A percentile compares a stretch with the other conserved stretches of the same genome.
phyloP scores from a whole-genome alignment of 2,797 vertebrate species.

The Pagetopsis macropterus region DNA sequence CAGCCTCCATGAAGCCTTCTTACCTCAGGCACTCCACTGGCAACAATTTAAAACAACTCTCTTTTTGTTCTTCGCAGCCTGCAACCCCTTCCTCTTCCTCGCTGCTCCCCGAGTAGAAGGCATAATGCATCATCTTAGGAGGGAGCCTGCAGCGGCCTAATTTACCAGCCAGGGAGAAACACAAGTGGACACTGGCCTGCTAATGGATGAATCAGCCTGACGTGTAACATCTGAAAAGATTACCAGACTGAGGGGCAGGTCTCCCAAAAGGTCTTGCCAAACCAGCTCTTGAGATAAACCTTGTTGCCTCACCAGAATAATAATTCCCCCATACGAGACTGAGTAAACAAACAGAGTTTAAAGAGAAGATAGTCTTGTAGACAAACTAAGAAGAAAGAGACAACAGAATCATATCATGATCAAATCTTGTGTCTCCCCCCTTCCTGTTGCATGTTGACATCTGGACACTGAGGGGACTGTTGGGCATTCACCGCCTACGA shows the following conservation, averaged over 20 bases:
- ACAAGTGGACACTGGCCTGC: slow-evolving; percentile 66
- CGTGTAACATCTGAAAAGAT: slow-evolving; percentile 79
- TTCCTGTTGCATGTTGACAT: slow-evolving; percentile 65
- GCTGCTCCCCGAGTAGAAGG: slow-evolving; percentile 58
- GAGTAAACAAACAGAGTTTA: slow-evolving; percentile 43
- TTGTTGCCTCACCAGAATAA: slow-evolving; percentile 66
- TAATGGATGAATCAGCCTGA: slow-evolving; percentile 80
- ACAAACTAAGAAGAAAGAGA: slow-evolving; percentile 15
- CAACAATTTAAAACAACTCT: slow-evolving; percentile 69
- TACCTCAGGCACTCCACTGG: slow-evolving; percentile 68
- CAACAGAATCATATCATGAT: slow-evolving; percentile 61
- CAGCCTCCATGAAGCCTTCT: slow-evolving; percentile 59
- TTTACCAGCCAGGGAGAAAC: slow-evolving; percentile 69
- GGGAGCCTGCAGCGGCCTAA: slow-evolving; percentile 58
- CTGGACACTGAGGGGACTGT: slow-evolving; percentile 58
- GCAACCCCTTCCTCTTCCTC: slow-evolving; percentile 39
- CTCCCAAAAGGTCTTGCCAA: slow-evolving; percentile 63
- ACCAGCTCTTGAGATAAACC: slow-evolving; percentile 75
- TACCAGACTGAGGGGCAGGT: slow-evolving; percentile 68
- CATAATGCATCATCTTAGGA: slow-evolving; percentile 73
- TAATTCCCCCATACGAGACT: slow-evolving; percentile 58
- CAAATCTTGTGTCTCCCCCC: slow-evolving; percentile 39
- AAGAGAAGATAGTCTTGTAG: slow-evolving; percentile 47
- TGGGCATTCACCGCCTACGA: slow-evolving; percentile 57
- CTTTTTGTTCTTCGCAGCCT: slow-evolving; percentile 59